Evolutionary conservation across 2,888 invertebrate species (phyloP).

Genomic region (Elegia similella): DNA sequence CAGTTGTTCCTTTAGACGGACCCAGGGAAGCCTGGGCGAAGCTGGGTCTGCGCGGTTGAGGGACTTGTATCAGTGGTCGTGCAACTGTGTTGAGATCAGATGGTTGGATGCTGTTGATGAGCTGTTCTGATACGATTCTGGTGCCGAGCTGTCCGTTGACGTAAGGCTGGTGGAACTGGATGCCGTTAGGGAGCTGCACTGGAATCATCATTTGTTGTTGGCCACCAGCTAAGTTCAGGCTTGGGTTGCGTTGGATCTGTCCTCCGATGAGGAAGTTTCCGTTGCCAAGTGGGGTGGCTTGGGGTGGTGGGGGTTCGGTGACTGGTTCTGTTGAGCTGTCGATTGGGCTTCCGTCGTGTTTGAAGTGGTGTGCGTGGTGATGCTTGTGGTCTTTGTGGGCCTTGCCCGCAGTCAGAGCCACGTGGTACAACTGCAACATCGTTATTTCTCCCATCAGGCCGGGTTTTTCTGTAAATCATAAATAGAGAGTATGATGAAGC

Average conservation of each 20-base stretch:
- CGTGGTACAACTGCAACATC: constrained; percentile 89
- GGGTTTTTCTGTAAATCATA: constrained; percentile 73
- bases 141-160: constrained; percentile 85
- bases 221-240: constrained; percentile 73
- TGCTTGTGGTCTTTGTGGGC: constrained; percentile 94
- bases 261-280: constrained; percentile 84
- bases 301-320: constrained; percentile 75
- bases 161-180: constrained; percentile 80
- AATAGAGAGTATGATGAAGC: no score
- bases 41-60: not conserved
- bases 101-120: constrained; percentile 61
- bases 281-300: constrained; percentile 66
- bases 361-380: constrained; percentile 91
- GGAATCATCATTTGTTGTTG: constrained; percentile 72
- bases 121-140: constrained; percentile 80
- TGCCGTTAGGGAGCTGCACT: constrained; percentile 68
- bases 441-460: constrained; percentile 89
- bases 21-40: constrained; percentile 39
- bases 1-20: constrained; percentile 57
- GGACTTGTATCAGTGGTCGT: not conserved
- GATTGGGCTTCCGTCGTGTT: constrained; percentile 85
- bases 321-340: constrained; percentile 82
- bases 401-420: constrained; percentile 91
- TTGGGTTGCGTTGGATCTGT: constrained; percentile 83
- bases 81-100: constrained; percentile 24